Conservation (phyloP, 37 sponge, comb jelly and placozoan species). For the Beroe forskalii region DNA sequence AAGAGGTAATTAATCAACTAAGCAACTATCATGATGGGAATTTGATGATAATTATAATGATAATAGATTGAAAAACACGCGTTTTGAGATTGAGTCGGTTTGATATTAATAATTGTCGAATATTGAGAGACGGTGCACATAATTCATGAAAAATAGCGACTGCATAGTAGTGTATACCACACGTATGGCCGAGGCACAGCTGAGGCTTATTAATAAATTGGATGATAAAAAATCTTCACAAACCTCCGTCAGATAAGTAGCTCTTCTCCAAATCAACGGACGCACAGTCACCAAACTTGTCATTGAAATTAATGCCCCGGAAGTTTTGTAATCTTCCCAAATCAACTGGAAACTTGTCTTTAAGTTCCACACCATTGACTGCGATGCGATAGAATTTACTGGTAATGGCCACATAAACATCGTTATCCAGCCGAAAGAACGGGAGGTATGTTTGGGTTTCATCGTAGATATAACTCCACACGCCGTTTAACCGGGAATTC, state of each 20-base stretch:
- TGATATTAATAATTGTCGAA: too few relatives aligned
- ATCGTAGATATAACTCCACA: background rate
- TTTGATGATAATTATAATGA: too few relatives aligned
- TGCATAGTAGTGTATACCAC: too few relatives aligned
- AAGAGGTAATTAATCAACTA: too few relatives aligned
- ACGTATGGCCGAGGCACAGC: too few relatives aligned
- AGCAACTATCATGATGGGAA: too few relatives aligned
- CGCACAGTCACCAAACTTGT: background rate
- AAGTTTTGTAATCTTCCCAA: background rate
- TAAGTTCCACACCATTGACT: background rate
- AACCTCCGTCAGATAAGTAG: constrained; percentile 16
- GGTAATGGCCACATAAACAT: background rate
- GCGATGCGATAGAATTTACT: background rate
- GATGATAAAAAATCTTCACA: too few relatives aligned
- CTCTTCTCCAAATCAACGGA: background rate
- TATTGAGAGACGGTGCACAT: too few relatives aligned
- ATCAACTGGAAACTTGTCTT: background rate
- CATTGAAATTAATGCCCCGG: background rate
- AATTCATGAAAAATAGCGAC: too few relatives aligned
- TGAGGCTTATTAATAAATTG: too few relatives aligned
- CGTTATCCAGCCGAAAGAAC: background rate
- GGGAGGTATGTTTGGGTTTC: background rate
- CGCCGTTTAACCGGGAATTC: background rate
- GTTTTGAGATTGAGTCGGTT: too few relatives aligned
- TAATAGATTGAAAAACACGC: too few relatives aligned